A percentile compares a stretch with the other conserved stretches of the same genome.
Conservation (phyloP, 2,888 invertebrate species). For the Seladonia tumulorum region DNA sequence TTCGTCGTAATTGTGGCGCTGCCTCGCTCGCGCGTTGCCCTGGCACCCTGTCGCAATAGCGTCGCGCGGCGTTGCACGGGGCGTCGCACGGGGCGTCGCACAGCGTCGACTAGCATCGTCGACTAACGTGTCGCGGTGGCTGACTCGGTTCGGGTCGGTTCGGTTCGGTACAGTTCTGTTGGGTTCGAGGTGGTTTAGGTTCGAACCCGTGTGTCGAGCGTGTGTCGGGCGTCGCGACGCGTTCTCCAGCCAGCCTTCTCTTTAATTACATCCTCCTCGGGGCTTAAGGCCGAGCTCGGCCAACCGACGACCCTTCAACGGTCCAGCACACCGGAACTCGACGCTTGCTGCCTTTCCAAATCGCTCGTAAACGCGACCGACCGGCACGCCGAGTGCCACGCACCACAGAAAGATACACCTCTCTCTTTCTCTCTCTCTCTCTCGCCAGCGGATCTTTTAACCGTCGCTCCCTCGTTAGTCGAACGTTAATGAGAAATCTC, state of each 20-base stretch:
- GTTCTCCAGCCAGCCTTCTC: slow-evolving; percentile 19
- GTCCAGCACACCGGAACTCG: slow-evolving; percentile 8
- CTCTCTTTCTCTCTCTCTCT: neutral
- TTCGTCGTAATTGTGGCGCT: slow-evolving; percentile 67
- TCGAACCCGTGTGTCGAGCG: neutral
- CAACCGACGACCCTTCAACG: neutral
- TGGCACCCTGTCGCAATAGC: slow-evolving; percentile 2
- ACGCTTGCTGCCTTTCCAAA: slow-evolving; percentile 25
- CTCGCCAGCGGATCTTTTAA: slow-evolving; percentile 58
- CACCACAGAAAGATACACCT: slow-evolving; percentile 42
- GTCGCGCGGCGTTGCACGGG: neutral
- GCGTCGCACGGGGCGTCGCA: no score
- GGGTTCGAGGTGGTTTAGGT: no score
- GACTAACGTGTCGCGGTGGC: neutral
- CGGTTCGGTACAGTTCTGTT: neutral
- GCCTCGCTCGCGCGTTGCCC: neutral
- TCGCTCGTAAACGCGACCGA: slow-evolving; percentile 16
- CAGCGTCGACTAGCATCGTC: neutral
- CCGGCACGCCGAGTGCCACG: neutral
- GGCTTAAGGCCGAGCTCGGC: slow-evolving; percentile 37
- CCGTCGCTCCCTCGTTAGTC: slow-evolving; percentile 61
- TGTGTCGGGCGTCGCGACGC: slow-evolving; percentile 3
- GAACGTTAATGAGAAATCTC: slow-evolving; percentile 68
- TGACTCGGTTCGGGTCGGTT: slow-evolving; percentile 6
- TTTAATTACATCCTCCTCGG: slow-evolving; percentile 54